A percentile compares a stretch with the other conserved stretches of the same genome.
phyloP scores from a whole-genome alignment of 2,797 vertebrate genomes.

The Meriones psammophilus region DNA sequence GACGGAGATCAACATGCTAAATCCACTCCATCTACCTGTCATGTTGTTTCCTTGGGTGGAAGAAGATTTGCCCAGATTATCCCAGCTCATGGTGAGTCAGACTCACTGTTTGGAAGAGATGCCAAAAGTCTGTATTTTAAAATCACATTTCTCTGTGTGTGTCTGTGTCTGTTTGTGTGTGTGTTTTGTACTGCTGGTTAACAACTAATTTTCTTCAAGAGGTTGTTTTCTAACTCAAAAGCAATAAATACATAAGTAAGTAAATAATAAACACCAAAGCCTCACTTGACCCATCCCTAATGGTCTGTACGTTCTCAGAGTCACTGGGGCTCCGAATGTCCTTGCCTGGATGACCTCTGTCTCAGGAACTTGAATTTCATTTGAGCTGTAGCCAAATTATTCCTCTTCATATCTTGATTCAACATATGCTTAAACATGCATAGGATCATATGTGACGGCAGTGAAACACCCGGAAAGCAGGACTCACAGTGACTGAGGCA shows the following conservation, averaged over 20 bases:
- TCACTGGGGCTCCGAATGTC: neutral
- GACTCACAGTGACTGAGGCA: neutral
- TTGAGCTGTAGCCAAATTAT: conserved; percentile 2
- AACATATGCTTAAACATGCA: neutral
- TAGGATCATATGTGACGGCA: neutral
- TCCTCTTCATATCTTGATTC: neutral
- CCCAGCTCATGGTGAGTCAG: neutral
- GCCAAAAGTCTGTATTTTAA: conserved; percentile 7
- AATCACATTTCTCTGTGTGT: neutral
- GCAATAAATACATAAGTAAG: neutral
- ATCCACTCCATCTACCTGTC: neutral
- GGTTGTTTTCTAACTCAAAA: neutral
- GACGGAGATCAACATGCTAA: neutral
- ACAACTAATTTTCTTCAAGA: conserved; percentile 36
- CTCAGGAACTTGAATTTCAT: neutral
- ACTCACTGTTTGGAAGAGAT: conserved; percentile 54
- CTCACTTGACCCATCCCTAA: neutral
- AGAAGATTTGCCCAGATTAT: neutral
- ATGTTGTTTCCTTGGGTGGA: neutral
- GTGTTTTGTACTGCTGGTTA: neutral
- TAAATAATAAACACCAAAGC: too few relatives aligned
- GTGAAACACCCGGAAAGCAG: conserved; percentile 37
- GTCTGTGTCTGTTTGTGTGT: neutral
- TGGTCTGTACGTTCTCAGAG: neutral
- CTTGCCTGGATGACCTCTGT: neutral